Conservation (phyloP, 2,888 invertebrate genomes). For the Aleiodes leptofemur region DNA sequence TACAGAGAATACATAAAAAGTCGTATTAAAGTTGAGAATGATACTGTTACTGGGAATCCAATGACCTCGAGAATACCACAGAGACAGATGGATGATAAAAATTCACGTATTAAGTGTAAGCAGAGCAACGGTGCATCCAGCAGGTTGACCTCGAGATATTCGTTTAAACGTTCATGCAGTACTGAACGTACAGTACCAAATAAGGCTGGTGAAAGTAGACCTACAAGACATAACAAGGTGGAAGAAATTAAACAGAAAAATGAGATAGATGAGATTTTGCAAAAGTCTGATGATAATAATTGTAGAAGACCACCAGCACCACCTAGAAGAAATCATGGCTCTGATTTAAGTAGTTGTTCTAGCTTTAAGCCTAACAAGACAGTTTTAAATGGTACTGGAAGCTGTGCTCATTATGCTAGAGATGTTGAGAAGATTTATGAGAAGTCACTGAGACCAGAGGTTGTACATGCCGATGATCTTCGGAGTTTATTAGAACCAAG, state of each 20-base stretch:
- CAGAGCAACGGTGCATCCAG: slow-evolving; percentile 44
- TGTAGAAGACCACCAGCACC: slow-evolving; percentile 60
- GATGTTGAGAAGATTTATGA: slow-evolving; percentile 68
- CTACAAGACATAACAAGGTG: slow-evolving; percentile 50
- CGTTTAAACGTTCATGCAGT: slow-evolving; percentile 62
- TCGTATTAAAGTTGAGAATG: slow-evolving; percentile 45
- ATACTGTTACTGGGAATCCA: slow-evolving; percentile 51
- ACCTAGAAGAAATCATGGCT: slow-evolving; percentile 61
- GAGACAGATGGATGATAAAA: slow-evolving; percentile 44
- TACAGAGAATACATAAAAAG: slow-evolving; percentile 57
- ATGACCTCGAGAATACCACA: slow-evolving; percentile 63
- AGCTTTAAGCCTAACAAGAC: slow-evolving; percentile 62
- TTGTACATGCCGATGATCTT: slow-evolving; percentile 68
- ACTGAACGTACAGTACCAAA: slow-evolving; percentile 64
- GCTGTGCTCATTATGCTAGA: slow-evolving; percentile 57
- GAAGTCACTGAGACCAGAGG: slow-evolving; percentile 63
- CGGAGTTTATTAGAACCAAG: slow-evolving; percentile 64
- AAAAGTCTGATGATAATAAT: slow-evolving; percentile 49
- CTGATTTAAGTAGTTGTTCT: slow-evolving; percentile 63
- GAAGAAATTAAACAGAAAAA: slow-evolving; percentile 19
- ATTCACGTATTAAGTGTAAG: slow-evolving; percentile 18
- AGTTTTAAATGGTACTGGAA: slow-evolving; percentile 52
- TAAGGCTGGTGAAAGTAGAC: slow-evolving; percentile 69
- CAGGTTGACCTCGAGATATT: slow-evolving; percentile 52
- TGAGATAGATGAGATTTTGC: slow-evolving; percentile 9